Percentiles rank a stretch among this genome's conserved stretches.
Conservation (phyloP, 2,888 invertebrate species). For the Apamea sordens region DNA sequence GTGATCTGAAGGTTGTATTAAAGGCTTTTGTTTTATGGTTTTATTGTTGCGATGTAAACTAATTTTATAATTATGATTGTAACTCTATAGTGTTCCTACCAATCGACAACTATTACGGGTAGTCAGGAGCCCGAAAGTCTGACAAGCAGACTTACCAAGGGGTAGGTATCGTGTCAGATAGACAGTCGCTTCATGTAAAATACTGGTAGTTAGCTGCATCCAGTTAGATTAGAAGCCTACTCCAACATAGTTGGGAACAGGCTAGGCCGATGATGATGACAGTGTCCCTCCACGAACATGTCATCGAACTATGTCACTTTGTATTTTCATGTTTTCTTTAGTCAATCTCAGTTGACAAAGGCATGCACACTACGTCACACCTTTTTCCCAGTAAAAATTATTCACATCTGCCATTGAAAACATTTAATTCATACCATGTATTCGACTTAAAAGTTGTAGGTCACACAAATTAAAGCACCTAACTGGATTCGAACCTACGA, state of each 20-base stretch:
- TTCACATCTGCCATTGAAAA: too few species aligned
- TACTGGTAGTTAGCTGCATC: neutral
- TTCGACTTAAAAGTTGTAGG: too few species aligned
- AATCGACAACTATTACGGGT: neutral
- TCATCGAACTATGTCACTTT: neutral
- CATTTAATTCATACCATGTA: neutral
- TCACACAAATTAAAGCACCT: too few species aligned
- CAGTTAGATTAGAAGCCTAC: neutral
- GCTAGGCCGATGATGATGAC: neutral
- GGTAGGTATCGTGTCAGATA: neutral
- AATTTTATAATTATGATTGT: conserved; percentile 26
- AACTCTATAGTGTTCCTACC: neutral
- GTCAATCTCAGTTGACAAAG: too few species aligned
- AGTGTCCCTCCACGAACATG: neutral
- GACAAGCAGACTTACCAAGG: neutral
- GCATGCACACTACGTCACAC: neutral
- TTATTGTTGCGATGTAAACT: conserved; percentile 1
- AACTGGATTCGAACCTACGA: too few species aligned
- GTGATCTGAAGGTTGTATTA: conserved; percentile 20
- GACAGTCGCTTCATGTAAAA: neutral
- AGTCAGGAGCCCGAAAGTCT: too few species aligned
- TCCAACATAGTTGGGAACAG: neutral
- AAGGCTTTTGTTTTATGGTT: conserved; percentile 26
- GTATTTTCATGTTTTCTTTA: neutral
- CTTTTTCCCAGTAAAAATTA: neutral